A percentile compares a stretch with the other conserved stretches of the same genome.
Evolutionary conservation across 2,113 vertebrate genomes (phyloP).

Genomic region (Himantopus leucocephalus): DNA sequence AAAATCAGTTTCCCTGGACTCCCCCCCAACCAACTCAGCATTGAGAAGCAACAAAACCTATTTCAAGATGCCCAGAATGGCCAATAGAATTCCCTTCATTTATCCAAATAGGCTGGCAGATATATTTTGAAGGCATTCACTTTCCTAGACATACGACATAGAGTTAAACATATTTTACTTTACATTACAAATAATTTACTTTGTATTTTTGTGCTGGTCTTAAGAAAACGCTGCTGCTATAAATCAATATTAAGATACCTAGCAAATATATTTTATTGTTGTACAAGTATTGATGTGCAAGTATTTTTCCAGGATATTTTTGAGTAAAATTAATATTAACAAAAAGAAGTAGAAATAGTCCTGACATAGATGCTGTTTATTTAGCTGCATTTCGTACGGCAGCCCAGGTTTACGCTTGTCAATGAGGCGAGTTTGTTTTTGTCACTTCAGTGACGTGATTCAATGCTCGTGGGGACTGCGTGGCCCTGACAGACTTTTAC

Average conservation of each 20-base stretch:
- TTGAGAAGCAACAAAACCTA: neutral
- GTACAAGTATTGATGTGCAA: neutral
- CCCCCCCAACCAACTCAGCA: neutral
- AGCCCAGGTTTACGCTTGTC: neutral
- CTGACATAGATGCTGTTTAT: neutral
- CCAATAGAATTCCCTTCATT: neutral
- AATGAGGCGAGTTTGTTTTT: neutral
- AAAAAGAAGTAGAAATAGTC: neutral
- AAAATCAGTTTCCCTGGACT: neutral
- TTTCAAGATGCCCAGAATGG: neutral
- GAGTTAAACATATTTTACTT: neutral
- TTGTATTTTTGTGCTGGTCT: neutral
- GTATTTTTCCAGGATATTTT: neutral
- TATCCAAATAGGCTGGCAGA: neutral
- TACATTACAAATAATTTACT: neutral
- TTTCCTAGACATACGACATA: neutral
- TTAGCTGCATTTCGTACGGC: neutral
- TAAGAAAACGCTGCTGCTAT: neutral
- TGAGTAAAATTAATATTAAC: neutral
- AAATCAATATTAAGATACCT: neutral
- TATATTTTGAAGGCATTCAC: neutral
- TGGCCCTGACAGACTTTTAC: neutral
- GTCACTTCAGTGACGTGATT: neutral
- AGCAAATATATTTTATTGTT: neutral
- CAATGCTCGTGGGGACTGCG: fast-evolving